phyloP scores from a whole-genome alignment of 1,140 invertebrate genomes.

The Triops longicaudatus region DNA sequence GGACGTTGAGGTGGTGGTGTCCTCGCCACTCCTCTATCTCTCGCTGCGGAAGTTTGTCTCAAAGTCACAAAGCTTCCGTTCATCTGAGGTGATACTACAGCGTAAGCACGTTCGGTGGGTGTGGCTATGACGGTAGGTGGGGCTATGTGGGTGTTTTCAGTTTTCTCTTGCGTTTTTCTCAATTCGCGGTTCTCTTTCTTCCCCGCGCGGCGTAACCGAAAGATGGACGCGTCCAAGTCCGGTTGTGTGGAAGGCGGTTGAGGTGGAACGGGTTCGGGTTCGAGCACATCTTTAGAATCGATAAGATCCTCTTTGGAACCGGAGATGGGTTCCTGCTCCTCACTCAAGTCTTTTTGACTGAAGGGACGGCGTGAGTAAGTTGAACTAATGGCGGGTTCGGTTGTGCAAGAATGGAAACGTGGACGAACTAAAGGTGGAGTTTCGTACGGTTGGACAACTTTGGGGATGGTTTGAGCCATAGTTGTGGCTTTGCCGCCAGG shows the following conservation, averaged over 20 bases:
- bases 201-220: slow-evolving; percentile 31
- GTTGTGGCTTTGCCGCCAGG: slow-evolving; percentile 55
- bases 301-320: slow-evolving; percentile 15
- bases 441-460: slow-evolving; percentile 34
- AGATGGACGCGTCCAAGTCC: slow-evolving; percentile 27
- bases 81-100: slow-evolving; percentile 24
- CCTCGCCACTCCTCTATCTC: neutral
- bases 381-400: slow-evolving; percentile 35
- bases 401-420: slow-evolving; percentile 46
- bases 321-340: slow-evolving; percentile 27
- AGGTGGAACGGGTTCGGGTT: no score
- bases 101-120: slow-evolving; percentile 22
- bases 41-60: neutral
- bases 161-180: slow-evolving; percentile 32
- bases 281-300: slow-evolving; percentile 30
- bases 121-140: neutral
- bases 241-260: slow-evolving; percentile 29
- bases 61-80: slow-evolving; percentile 19
- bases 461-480: slow-evolving; percentile 29
- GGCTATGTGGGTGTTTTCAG: slow-evolving; percentile 18
- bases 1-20: slow-evolving; percentile 21
- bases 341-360: slow-evolving; percentile 29
- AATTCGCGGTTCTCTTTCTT: slow-evolving; percentile 32
- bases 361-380: slow-evolving; percentile 22
- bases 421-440: slow-evolving; percentile 43